Evolutionary conservation across 2,797 vertebrate genomes (phyloP), one percentile per base, ranked within the genome.

Genomic region (Crax fasciolata): DNA sequence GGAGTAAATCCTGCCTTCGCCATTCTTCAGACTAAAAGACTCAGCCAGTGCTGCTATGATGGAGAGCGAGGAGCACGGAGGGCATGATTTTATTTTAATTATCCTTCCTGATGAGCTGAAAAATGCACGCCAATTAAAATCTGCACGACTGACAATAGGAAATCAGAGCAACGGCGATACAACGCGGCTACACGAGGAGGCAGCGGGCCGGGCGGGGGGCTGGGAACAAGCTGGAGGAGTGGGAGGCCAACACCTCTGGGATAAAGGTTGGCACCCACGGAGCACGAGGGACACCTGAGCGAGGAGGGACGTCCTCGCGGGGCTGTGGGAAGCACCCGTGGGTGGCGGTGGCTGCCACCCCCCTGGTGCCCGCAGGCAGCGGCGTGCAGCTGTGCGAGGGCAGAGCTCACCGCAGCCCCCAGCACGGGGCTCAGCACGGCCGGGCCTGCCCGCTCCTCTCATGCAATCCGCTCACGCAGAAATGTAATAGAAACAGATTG

Each of bases 101-200:
- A 91, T 73, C 59, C 59, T 92, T 95, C 84, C 74, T 63, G 79
- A 95, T 84, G 79, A 96, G 78, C 63, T 82, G 73, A 90, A 95
- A 96, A 95, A 90, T 30, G 59, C 85, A 84, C 86, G 66, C 32
- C 66, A 93, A 73, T 79, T 94, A 92, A 89, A 93, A 89, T 52
- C 73, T 90, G 77, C 51, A 80, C 71, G 38, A 27, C 1, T 4
- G 9, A 76, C 66, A 81, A 63, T 0, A 66, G 79, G 85, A 86
- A 95, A 91, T 67, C 70, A 54, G 72, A 78, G 65, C 44, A 58
- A 81, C 24, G 62, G 62, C 21, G 81, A 43, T 19, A 32, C 46
- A 82, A 25, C 2, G 9, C 7, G 32, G 55, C 54, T 73, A 88
- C 6, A 4, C 57, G 44, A 41, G 39, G 41, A 87, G 76, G 54